Evolutionary conservation across 2,113 vertebrate species (phyloP).

Genomic region (Murina feae): DNA sequence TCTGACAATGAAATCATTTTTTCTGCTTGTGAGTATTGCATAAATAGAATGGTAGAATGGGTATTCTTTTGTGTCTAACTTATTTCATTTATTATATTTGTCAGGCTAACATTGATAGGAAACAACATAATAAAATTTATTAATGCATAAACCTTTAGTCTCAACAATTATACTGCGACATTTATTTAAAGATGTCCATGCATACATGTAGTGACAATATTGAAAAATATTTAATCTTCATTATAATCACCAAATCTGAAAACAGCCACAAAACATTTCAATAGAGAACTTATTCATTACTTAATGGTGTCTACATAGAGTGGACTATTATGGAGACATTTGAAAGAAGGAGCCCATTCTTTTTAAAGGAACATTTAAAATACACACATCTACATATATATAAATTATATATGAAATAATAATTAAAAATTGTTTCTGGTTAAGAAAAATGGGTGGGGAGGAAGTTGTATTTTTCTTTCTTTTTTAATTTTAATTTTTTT

Average conservation of each 20-base stretch:
- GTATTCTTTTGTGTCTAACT: not conserved
- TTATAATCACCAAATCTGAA: not conserved
- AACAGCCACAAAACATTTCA: not conserved
- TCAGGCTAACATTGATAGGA: not conserved
- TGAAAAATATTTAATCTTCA: not conserved
- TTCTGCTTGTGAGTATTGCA: not conserved
- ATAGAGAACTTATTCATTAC: not conserved
- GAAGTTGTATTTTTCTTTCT: not conserved
- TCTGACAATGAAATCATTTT: not conserved
- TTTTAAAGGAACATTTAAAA: not conserved
- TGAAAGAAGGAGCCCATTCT: not conserved
- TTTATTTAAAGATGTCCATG: not conserved
- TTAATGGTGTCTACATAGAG: not conserved
- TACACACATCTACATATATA: not conserved
- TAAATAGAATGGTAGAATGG: not conserved
- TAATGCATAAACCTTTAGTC: not conserved
- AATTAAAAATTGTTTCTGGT: not conserved
- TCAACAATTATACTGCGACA: not conserved
- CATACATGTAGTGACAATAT: not conserved
- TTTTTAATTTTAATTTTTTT: no score
- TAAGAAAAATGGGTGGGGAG: not conserved
- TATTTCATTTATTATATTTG: not conserved
- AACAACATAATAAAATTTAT: not conserved
- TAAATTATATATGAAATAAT: not conserved
- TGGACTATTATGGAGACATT: not conserved